Evolutionary conservation across 2,113 vertebrate species (phyloP), one percentile per base, ranked within the genome.

Genomic region (Boulengeromyrus knoepffleri): DNA sequence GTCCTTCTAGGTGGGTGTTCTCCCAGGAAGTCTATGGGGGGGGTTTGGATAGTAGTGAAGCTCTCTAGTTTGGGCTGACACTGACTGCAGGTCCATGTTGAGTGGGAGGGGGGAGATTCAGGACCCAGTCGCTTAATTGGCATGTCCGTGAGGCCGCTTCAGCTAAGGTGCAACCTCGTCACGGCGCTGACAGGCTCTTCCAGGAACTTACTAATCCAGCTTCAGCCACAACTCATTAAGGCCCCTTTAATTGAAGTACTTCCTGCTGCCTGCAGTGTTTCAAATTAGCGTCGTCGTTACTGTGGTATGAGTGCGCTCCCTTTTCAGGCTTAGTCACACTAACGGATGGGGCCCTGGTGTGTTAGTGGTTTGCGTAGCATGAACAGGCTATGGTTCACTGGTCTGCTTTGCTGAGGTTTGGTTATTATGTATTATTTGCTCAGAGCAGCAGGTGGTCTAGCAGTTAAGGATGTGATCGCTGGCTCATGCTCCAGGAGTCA

Each of bases 1-100:
- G 91, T 92, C 93, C 94, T 92, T 93, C 94, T 93, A 91, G 91
- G 91, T 46, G 92, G 92, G 91, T 92, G 90, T 92, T 91, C 94
- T 90, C 27, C 83, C 56, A 93, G 94, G 93, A 94, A 94, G 91
- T 95, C 88, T 77, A 93, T 31, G 92, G 94, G 91, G 62, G 36
- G 62, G 36, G 47, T 90, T 87, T 85, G 80, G 90, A 74, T 91
- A 90, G 70, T 46, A 31, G 91, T 84, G 80, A 56, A 85, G 92
- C 89, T 93, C 90, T 93, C 92, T 90, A 91, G 90, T 93, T 87
- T 90, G 92, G 92, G 90, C 90, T 46, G 83, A 90, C 80, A 86
- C 49, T 80, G 93, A 94, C 92, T 90, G 90, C 1, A 46, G 21
- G 36, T 42, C 17, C 36, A 2, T 6, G 31, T 17, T 36, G 74